Evolutionary conservation across 2,888 invertebrate species (phyloP).

Genomic region (Carterocephalus palaemon): DNA sequence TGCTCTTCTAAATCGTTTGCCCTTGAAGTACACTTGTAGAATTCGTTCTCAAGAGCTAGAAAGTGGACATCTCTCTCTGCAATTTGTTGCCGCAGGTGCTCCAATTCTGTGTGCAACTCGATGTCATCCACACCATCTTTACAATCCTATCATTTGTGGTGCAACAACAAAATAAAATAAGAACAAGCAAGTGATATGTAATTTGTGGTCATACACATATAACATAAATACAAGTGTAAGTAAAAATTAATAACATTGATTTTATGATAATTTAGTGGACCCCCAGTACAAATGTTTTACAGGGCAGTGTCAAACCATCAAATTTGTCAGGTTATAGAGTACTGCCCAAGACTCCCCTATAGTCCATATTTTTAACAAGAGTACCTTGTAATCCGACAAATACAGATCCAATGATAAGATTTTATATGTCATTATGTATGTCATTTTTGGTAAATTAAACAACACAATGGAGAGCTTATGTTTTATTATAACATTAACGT

Average conservation of each 20-base stretch:
- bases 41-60: slow-evolving; percentile 91
- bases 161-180: slow-evolving; percentile 53
- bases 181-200: slow-evolving; percentile 41
- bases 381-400: too few relatives aligned
- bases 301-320: too few relatives aligned
- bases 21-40: slow-evolving; percentile 88
- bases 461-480: too few relatives aligned
- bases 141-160: slow-evolving; percentile 65
- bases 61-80: slow-evolving; percentile 90
- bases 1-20: slow-evolving; percentile 90
- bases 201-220: slow-evolving; percentile 2
- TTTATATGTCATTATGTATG: too few relatives aligned
- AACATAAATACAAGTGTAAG: slow-evolving; percentile 7
- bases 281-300: too few relatives aligned
- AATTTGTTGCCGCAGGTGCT: slow-evolving; percentile 89
- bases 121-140: slow-evolving; percentile 64
- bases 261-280: too few relatives aligned
- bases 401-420: too few relatives aligned
- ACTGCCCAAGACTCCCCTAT: too few relatives aligned
- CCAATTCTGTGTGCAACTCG: slow-evolving; percentile 92
- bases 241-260: neutral
- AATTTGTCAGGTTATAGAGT: too few relatives aligned
- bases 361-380: too few relatives aligned
- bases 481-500: too few relatives aligned
- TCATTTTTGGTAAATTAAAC: too few relatives aligned